Base-by-base conservation (phyloP, 2,888 invertebrate species). In the Hybos culiciformis region DNA sequence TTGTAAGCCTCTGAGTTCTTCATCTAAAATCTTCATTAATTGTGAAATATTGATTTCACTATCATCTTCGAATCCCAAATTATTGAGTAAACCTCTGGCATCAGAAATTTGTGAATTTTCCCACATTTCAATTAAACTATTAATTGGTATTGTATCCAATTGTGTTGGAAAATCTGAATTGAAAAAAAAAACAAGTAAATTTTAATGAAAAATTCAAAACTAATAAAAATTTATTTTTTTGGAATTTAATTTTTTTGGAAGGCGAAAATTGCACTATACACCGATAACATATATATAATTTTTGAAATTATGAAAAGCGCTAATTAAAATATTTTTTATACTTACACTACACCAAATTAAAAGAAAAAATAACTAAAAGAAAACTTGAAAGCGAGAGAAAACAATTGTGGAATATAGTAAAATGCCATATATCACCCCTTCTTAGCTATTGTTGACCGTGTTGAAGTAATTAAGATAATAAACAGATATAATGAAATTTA, bases 61-160 rank as follows among this genome's bases (percentile, higher is more conserved):
- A 3, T 70, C 62, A 21, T 70, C 65, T 12, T 70, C 64, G 55
- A 83, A 80, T 5, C 84, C 83, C 24, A 85, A 67, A 48, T 80
- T 79, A 26, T 73, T 69, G 15, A 86, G 63, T 42, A 86, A 63
- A 3, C 71, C 70, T 40, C 74, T 73, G 15, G 83, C 75, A 36
- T 77, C 74, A 37, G 69, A 67, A 44, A 84, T 75, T 37, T 80
- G 79, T 8, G 78, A 77, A 43, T 73, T 68, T 61, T 82, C 81
- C 81, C 83, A 84, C 57, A 80, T 72, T 51, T 83, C 81, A 32
- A 77, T 68, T 34, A 84, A 70, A 15, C 69, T 63, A 42, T 77
- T 75, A 15, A 68, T 62, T 32, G 67, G 59, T 23, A 70, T 56
- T 14, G 56, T 61, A 42, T 63, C 63, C 44, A 58, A 52, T 37